Evolutionary conservation across 2,113 vertebrate genomes (phyloP).

Genomic region (Megaptera novaeangliae): DNA sequence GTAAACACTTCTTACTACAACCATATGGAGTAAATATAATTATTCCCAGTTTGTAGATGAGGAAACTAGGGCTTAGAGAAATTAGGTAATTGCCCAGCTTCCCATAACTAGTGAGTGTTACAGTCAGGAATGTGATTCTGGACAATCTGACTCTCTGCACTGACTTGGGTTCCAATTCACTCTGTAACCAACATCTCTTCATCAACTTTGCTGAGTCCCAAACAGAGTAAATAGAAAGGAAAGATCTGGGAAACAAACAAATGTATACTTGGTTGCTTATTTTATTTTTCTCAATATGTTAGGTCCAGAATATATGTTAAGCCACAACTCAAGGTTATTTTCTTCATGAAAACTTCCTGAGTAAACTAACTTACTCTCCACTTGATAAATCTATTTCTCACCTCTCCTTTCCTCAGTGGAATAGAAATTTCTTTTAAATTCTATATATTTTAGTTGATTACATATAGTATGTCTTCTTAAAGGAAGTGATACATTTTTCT

Average conservation of each 20-base stretch:
- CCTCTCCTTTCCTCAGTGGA: neutral
- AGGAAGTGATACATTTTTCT: neutral
- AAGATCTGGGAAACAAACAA: neutral
- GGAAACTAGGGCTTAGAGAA: neutral
- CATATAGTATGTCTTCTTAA: neutral
- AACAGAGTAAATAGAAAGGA: neutral
- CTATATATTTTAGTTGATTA: neutral
- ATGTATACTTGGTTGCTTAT: neutral
- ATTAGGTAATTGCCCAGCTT: neutral
- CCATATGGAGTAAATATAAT: too few species aligned
- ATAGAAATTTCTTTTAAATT: neutral
- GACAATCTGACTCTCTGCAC: neutral
- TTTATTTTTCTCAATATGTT: neutral
- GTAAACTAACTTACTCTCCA: neutral
- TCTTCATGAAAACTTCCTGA: neutral
- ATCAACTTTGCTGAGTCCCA: neutral
- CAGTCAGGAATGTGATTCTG: neutral
- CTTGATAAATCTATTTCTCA: neutral
- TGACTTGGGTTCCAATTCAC: neutral
- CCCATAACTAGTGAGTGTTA: neutral
- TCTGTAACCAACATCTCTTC: neutral
- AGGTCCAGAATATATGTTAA: neutral
- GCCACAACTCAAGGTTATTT: neutral
- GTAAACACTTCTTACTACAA: neutral
- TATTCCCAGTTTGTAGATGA: neutral